These are phyloP conservation scores for Nerophis ophidion DNA, from an alignment of 2,113 vertebrate genomes.

Conservation along the genomic window DNA sequence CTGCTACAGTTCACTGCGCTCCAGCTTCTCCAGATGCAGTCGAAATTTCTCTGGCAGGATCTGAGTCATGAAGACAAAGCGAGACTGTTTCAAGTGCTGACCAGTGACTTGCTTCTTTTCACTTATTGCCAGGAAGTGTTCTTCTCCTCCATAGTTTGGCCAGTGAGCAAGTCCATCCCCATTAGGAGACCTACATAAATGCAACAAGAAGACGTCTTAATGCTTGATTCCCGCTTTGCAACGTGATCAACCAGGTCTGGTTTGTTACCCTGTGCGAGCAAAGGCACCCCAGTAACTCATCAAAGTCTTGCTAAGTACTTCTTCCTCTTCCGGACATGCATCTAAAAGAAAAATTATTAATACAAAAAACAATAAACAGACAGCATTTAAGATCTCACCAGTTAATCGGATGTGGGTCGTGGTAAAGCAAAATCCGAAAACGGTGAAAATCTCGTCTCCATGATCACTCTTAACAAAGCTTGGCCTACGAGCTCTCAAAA, in stretches of 20 bases:
- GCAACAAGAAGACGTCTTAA: not conserved
- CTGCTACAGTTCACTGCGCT: conserved; percentile 56
- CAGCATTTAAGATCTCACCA: conserved; percentile 31
- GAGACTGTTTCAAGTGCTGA: conserved; percentile 54
- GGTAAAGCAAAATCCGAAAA: conserved; percentile 78
- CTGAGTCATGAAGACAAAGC: conserved; percentile 56
- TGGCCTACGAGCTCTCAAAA: conserved; percentile 50
- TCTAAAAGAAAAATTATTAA: conserved; percentile 34
- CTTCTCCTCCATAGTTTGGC: conserved; percentile 60
- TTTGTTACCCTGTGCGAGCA: conserved; percentile 68
- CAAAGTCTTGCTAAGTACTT: conserved; percentile 52
- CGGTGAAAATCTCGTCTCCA: conserved; percentile 72
- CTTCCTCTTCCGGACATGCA: conserved; percentile 56
- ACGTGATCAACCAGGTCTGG: not conserved
- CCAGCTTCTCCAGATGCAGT: conserved; percentile 16
- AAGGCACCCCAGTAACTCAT: conserved; percentile 77
- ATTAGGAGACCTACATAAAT: conserved; percentile 60
- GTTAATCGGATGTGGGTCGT: conserved; percentile 38
- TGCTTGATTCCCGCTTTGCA: not conserved
- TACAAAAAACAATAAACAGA: not conserved
- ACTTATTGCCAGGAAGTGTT: conserved; percentile 55
- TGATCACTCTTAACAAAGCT: conserved; percentile 82
- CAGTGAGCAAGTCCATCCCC: conserved; percentile 57
- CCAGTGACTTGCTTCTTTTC: conserved; percentile 40
- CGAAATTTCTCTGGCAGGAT: conserved; percentile 52